Evolutionary conservation across 2,113 vertebrate species (phyloP).

Genomic region (Sinocyclocheilus anophthalmus): DNA sequence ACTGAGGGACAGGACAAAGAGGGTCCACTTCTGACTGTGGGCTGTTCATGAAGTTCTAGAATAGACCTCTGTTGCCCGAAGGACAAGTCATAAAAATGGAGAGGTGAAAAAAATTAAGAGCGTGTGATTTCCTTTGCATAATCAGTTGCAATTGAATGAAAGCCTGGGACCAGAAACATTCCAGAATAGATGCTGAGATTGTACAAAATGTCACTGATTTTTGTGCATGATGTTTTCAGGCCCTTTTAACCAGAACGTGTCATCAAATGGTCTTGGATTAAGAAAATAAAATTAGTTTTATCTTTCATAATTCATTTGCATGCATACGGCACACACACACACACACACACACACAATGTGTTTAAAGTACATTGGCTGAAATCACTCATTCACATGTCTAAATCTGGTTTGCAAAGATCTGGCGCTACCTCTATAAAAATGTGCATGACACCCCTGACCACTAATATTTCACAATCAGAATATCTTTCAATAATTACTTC

Average conservation of each 20-base stretch:
- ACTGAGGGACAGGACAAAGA: slow-evolving; percentile 62
- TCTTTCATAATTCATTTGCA: not conserved
- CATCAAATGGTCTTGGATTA: not conserved
- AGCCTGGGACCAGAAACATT: slow-evolving; percentile 59
- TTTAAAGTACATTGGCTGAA: not conserved
- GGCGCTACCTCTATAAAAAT: slow-evolving; percentile 37
- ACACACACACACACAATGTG: too few relatives aligned
- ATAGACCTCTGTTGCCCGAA: slow-evolving; percentile 71
- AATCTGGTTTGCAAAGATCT: too few relatives aligned
- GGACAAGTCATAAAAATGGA: slow-evolving; percentile 48
- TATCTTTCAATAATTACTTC: slow-evolving; percentile 84
- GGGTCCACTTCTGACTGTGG: slow-evolving; percentile 65
- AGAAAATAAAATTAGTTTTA: not conserved
- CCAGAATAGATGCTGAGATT: not conserved
- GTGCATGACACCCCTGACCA: slow-evolving; percentile 65
- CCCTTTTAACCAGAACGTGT: not conserved
- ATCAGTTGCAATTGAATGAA: slow-evolving; percentile 72
- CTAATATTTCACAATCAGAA: slow-evolving; percentile 81
- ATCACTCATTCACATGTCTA: not conserved
- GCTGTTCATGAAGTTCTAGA: slow-evolving; percentile 78
- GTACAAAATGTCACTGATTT: slow-evolving; percentile 25
- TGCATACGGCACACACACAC: not conserved
- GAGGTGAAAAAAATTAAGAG: slow-evolving; percentile 45
- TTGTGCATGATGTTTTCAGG: not conserved
- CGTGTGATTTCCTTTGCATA: slow-evolving; percentile 66